Conservation (phyloP, 2,113 vertebrate species). For the Chinchilla lanigera region DNA sequence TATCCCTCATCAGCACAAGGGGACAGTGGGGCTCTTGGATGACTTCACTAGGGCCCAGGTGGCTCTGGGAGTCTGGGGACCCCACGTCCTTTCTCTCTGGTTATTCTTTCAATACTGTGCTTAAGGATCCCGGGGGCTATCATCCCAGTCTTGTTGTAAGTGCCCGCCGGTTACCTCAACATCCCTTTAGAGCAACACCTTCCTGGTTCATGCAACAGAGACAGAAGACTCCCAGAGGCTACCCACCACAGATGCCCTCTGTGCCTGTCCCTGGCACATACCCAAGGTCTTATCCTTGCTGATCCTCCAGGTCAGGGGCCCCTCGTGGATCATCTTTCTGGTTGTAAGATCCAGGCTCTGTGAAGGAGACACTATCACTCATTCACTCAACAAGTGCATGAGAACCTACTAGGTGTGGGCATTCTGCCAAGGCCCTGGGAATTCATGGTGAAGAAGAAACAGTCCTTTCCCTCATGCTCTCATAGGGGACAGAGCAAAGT, state of each 20-base stretch:
- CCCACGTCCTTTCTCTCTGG: not conserved
- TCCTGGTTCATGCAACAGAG: not conserved
- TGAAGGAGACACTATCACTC: fast-evolving
- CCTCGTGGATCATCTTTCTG: constrained; percentile 96
- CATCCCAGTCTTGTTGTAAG: too few species aligned
- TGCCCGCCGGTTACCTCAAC: not conserved
- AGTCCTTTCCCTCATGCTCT: not conserved
- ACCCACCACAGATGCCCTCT: not conserved
- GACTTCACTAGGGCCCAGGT: not conserved
- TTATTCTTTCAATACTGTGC: not conserved
- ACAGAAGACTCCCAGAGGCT: not conserved
- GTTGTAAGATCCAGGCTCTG: constrained; percentile 95
- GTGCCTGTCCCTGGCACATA: constrained; percentile 71
- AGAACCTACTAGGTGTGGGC: not conserved
- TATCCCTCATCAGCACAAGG: not conserved
- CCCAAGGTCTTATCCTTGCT: constrained; percentile 96
- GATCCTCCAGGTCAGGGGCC: constrained; percentile 93
- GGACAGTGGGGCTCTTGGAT: not conserved
- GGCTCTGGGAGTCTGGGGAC: not conserved
- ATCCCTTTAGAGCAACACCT: not conserved
- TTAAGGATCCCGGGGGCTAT: fast-evolving
- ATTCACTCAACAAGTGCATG: too few species aligned
- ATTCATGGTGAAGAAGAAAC: not conserved
- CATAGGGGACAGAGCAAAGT: not conserved
- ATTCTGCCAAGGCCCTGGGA: not conserved